Conservation (phyloP, 2,888 invertebrate genomes). For the Formica aserva region DNA sequence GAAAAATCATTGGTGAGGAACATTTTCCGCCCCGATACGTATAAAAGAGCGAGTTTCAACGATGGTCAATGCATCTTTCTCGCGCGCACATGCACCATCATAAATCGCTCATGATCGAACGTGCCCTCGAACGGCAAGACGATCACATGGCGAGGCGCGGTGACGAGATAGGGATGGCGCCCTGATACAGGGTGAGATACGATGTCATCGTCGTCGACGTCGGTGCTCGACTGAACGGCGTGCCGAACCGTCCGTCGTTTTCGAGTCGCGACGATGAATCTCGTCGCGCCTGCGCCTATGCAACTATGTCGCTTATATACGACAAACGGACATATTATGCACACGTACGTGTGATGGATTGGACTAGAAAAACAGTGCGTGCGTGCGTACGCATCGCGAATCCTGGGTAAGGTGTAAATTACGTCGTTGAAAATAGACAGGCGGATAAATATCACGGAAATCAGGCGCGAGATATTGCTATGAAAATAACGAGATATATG, state of each 20-base stretch:
- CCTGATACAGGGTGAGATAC: slow-evolving; percentile 13
- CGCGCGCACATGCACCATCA: neutral
- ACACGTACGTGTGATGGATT: slow-evolving; percentile 79
- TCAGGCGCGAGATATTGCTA: neutral
- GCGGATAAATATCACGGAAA: slow-evolving; percentile 25
- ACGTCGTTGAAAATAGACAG: slow-evolving; percentile 41
- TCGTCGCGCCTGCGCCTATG: slow-evolving; percentile 70
- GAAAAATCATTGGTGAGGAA: neutral
- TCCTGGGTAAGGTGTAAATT: slow-evolving; percentile 61
- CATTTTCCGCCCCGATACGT: neutral
- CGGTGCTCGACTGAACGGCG: slow-evolving; percentile 74
- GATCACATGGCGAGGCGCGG: slow-evolving; percentile 66
- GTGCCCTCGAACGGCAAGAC: neutral
- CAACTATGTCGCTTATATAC: slow-evolving; percentile 72
- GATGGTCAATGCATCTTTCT: neutral
- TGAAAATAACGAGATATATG: slow-evolving; percentile 8
- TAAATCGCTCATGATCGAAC: slow-evolving; percentile 16
- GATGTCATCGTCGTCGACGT: slow-evolving; percentile 67
- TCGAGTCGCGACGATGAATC: slow-evolving; percentile 58
- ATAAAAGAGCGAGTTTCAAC: neutral
- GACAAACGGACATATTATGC: slow-evolving; percentile 67
- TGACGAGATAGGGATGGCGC: slow-evolving; percentile 15
- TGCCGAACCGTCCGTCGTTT: slow-evolving; percentile 49
- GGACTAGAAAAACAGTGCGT: slow-evolving; percentile 75
- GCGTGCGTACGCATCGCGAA: slow-evolving; percentile 76